Conservation (phyloP, 2,888 invertebrate species). For the Polydrusus pterygomalis region DNA sequence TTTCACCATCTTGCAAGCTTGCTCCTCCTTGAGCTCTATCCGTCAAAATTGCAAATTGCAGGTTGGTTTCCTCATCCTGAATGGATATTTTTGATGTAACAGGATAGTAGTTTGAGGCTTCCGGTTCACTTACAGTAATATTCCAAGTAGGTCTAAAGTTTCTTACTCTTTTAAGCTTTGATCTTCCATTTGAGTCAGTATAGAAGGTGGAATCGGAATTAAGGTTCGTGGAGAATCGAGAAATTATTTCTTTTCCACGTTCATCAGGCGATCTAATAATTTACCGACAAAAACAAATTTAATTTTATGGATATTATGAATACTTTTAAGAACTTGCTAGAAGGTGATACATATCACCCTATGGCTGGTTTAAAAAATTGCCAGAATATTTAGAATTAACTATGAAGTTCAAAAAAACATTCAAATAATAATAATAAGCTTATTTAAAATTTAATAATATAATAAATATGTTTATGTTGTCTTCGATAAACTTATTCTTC, state of each 20-base stretch:
- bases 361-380: too few species aligned
- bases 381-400: too few species aligned
- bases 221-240: conserved; percentile 75
- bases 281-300: too few species aligned
- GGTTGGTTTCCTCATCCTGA: conserved; percentile 70
- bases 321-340: too few species aligned
- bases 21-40: conserved; percentile 78
- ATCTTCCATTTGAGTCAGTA: conserved; percentile 88
- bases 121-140: conserved; percentile 70
- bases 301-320: too few species aligned
- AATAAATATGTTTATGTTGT: too few species aligned
- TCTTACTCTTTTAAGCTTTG: conserved; percentile 77
- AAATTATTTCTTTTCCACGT: conserved; percentile 82
- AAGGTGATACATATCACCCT: too few species aligned
- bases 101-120: conserved; percentile 84
- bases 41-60: conserved; percentile 74
- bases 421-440: too few species aligned
- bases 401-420: too few species aligned
- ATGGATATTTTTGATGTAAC: conserved; percentile 80
- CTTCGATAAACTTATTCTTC: too few species aligned
- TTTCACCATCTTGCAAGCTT: conserved; percentile 74
- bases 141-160: conserved; percentile 72
- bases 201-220: conserved; percentile 73
- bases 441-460: too few species aligned
- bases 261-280: too few species aligned